phyloP scores from a whole-genome alignment of 2,797 vertebrate genomes.

The Jordanella pulchra region DNA sequence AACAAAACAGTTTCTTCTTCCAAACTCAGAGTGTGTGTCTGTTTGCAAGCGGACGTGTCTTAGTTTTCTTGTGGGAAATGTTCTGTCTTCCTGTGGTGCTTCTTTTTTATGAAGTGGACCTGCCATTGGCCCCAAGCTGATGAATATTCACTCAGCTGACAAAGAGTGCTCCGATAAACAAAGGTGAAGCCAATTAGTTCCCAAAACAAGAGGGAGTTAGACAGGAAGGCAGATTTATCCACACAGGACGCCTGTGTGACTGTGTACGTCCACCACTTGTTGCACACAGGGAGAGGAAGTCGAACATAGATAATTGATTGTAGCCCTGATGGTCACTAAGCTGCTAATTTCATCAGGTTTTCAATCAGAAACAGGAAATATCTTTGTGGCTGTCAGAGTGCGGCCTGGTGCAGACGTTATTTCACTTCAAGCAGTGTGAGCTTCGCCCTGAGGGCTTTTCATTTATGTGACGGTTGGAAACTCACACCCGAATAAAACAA shows the following conservation, averaged over 20 bases:
- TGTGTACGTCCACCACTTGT: conserved; percentile 18
- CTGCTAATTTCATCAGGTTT: conserved; percentile 40
- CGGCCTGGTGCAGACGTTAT: not conserved
- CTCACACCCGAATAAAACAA: conserved; percentile 45
- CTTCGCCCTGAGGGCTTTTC: conserved; percentile 11
- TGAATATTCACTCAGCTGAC: conserved; percentile 77
- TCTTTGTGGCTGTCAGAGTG: conserved; percentile 33
- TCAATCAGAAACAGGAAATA: conserved; percentile 39
- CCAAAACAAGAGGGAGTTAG: conserved; percentile 1
- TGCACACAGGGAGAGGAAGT: conserved; percentile 25
- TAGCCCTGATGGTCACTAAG: conserved; percentile 19
- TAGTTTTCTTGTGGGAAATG: conserved; percentile 71
- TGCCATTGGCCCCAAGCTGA: conserved; percentile 57
- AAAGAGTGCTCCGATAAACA: conserved; percentile 66
- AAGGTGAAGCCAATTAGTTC: conserved; percentile 65
- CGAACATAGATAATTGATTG: conserved; percentile 32
- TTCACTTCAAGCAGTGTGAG: not conserved
- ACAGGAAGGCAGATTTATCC: conserved; percentile 4
- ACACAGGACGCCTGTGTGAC: conserved; percentile 1
- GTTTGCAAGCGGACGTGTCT: conserved; percentile 11
- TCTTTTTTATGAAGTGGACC: conserved; percentile 54
- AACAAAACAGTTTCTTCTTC: not conserved
- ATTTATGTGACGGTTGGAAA: conserved; percentile 39
- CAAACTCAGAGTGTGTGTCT: conserved; percentile 15
- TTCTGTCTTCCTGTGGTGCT: conserved; percentile 52